phyloP scores from a whole-genome alignment of 2,797 vertebrate species.

The Syngnathus rostellatus region DNA sequence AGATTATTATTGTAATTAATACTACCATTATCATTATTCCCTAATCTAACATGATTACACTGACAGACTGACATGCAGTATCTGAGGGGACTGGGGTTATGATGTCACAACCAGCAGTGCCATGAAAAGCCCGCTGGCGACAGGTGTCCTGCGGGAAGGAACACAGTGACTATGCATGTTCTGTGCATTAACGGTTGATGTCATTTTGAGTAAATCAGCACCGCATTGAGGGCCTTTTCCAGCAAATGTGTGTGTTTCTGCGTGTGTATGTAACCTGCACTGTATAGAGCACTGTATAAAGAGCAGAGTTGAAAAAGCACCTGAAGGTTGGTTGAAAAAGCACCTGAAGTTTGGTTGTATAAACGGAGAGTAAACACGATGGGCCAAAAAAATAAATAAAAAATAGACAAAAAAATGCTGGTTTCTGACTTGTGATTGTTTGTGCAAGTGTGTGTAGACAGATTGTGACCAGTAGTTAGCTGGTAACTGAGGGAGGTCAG shows the following conservation, averaged over 20 bases:
- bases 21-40: constrained; percentile 64
- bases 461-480: constrained; percentile 48
- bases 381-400: constrained; percentile 33
- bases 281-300: constrained; percentile 56
- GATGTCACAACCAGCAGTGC: constrained; percentile 46
- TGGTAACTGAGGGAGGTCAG: constrained; percentile 60
- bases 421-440: constrained; percentile 39
- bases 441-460: constrained; percentile 26
- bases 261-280: constrained; percentile 40
- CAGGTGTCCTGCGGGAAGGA: constrained; percentile 49
- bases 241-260: constrained; percentile 22
- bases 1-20: constrained; percentile 68
- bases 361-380: constrained; percentile 56
- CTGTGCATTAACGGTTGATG: constrained; percentile 25
- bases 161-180: constrained; percentile 49
- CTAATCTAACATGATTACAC: constrained; percentile 71
- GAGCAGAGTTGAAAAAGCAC: constrained; percentile 61
- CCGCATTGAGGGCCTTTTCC: constrained; percentile 29
- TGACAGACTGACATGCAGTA: constrained; percentile 71
- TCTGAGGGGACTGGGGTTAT: constrained; percentile 43
- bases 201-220: constrained; percentile 22
- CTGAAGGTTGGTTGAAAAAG: constrained; percentile 65
- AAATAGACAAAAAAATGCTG: constrained; percentile 49
- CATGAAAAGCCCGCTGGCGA: constrained; percentile 42
- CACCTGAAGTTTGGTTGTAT: constrained; percentile 67